Evolutionary conservation across 2,113 vertebrate genomes (phyloP).

Genomic region (Osmerus mordax): DNA sequence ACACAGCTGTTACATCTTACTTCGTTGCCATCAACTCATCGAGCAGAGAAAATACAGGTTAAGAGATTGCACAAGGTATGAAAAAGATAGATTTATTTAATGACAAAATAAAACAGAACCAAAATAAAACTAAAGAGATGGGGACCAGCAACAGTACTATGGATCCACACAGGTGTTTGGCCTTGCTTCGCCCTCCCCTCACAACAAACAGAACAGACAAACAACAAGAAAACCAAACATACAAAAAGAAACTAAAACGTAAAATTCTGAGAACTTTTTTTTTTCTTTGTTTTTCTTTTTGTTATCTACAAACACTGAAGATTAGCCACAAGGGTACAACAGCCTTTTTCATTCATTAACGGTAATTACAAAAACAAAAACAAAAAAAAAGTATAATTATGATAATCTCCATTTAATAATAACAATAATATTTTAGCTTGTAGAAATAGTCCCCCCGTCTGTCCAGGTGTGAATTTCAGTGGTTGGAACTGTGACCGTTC

Average conservation of each 20-base stretch:
- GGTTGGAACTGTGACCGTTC: conserved; percentile 73
- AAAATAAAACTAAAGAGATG: conserved; percentile 83
- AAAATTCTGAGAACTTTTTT: conserved; percentile 65
- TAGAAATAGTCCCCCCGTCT: conserved; percentile 72
- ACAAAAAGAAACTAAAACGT: conserved; percentile 42
- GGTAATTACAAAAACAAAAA: conserved; percentile 56
- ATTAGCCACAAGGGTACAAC: conserved; percentile 92
- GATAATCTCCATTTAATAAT: conserved; percentile 74
- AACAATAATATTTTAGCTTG: conserved; percentile 67
- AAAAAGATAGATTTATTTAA: conserved; percentile 99
- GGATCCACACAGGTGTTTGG: conserved; percentile 76
- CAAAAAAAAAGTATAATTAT: conserved; percentile 73
- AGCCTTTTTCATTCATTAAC: conserved; percentile 75
- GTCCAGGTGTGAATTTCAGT: conserved; percentile 82
- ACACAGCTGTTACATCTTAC: no score
- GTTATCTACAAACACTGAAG: conserved; percentile 91
- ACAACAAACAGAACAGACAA: conserved; percentile 59
- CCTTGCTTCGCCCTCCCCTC: conserved; percentile 59
- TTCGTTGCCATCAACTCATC: no score
- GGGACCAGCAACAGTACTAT: conserved; percentile 84
- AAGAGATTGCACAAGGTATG: conserved; percentile 72
- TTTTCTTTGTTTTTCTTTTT: neutral
- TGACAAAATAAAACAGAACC: conserved; percentile 93
- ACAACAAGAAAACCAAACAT: conserved; percentile 61
- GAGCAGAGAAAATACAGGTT: neutral